Evolutionary conservation across 1,140 invertebrate species (phyloP).

Genomic region (Zaprionus camerounensis): DNA sequence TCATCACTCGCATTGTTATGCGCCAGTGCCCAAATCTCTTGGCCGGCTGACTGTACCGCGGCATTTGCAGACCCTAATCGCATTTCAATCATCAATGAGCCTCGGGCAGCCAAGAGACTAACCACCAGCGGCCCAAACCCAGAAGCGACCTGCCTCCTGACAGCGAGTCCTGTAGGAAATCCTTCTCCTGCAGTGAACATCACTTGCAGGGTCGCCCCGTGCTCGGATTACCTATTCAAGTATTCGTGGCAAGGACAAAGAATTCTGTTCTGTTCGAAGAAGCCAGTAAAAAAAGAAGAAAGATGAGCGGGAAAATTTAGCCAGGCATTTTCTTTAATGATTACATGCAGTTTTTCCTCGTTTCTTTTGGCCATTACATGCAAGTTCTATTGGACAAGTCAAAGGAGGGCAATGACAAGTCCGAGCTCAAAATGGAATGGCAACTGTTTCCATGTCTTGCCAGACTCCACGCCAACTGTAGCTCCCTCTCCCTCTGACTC

Average conservation of each 20-base stretch:
- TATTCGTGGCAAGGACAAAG: not conserved
- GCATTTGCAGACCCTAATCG: conserved; percentile 68
- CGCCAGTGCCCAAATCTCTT: conserved; percentile 75
- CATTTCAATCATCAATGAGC: conserved; percentile 78
- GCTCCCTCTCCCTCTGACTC: not conserved
- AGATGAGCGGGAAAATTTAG: conserved; percentile 39
- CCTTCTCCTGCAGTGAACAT: conserved; percentile 48
- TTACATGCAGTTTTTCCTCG: conserved; percentile 62
- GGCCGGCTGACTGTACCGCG: conserved; percentile 58
- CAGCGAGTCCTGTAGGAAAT: not conserved
- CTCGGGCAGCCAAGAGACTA: conserved; percentile 60
- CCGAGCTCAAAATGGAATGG: conserved; percentile 15
- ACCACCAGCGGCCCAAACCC: conserved; percentile 22
- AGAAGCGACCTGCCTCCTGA: not conserved
- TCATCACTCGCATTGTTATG: conserved; percentile 78
- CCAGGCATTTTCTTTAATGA: conserved; percentile 52
- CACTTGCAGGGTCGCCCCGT: conserved; percentile 52
- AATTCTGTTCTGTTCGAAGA: conserved; percentile 24
- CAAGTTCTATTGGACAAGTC: conserved; percentile 36
- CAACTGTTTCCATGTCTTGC: conserved; percentile 49
- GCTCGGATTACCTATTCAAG: conserved; percentile 47
- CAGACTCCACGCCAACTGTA: conserved; percentile 1
- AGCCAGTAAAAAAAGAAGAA: conserved; percentile 5
- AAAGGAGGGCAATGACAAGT: conserved; percentile 46
- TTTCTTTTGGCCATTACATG: conserved; percentile 20